Evolutionary conservation across 2,888 invertebrate species (phyloP), one percentile per base, ranked within the genome.

Genomic region (Xestia xanthographa): DNA sequence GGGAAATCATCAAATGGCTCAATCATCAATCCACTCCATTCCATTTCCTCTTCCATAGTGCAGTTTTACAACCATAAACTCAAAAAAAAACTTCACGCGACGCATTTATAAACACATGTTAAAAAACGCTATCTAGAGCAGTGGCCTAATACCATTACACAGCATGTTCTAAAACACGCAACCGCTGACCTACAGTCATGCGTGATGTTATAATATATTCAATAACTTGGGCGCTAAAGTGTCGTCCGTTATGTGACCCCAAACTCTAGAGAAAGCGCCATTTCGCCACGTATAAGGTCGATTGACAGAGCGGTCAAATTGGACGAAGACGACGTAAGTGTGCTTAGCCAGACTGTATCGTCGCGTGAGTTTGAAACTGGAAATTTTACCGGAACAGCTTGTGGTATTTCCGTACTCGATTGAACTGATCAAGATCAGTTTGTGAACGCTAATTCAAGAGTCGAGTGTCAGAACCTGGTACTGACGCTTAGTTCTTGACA

Each of bases 191-290:
- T 66, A 75, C 41, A 78, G 63, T 6, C 53, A 71, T 69, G 78
- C 79, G 69, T 84, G 79, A 76, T 86, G 75, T 60, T 79, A 79
- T 86, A 75, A 86, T 86, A 74, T 82, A 87, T 86, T 84, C 79
- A 80, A 88, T 87, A 88, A 82, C 79, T 75, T 77, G 85, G 82
- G 75, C 83, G 75, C 60, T 85, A 78, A 83, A 88, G 71, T 84
- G 80, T 85, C 85, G 81, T 67, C 92, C 92, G 92, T 93, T 94
- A 94, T 79, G 72, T 88, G 94, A 93, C 93, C 93, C 88, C 82
- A 91, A 94, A 94, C 85, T 77, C 41, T 81, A 79, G 90, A 91
- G 93, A 92, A 92, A 92, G 92, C 89, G 79, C 81, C 87, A 88
- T 91, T 91, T 90, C 88, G 89, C 89, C 86, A 86, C 90, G 81